Evolutionary conservation across 2,888 invertebrate genomes (phyloP), one percentile per base, ranked within the genome.

Genomic region (Amaurobius ferox): DNA sequence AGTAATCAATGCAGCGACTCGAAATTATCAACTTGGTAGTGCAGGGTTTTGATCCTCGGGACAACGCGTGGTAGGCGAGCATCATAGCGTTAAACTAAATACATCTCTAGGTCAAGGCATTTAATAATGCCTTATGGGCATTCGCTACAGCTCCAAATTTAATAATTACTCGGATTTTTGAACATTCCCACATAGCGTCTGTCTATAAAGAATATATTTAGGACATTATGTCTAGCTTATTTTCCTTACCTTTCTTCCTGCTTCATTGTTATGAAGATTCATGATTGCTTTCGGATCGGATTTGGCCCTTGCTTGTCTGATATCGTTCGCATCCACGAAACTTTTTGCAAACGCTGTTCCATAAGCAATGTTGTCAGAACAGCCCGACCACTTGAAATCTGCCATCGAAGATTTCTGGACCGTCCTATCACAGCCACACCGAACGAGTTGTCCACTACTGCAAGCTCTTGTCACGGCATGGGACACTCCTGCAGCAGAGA

Each of bases 261-360:
- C 91, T 88, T 91, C 90, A 89, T 91, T 92, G 89, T 92, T 92
- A 89, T 92, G 92, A 19, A 92, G 88, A 88, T 91, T 92, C 90
- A 91, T 91, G 23, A 91, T 90, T 73, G 90, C 90, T 55, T 89
- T 87, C 23, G 91, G 89, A 64, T 89, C 87, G n/a, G 88, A 88
- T 78, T 64, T 88, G 66, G 85, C 88, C 77, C 86, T 88, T 23
- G 87, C 89, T 48, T 88, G 80, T 26, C 89, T 83, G 28, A 89
- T 87, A 72, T 90, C 90, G 39, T 89, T 87, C 13, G 90, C 89
- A 83, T 91, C 90, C 2, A 91, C 90, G 74, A 91, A 91, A 62
- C 90, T 86, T 64, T 90, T 89, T 19, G 90, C 90, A 71, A 91
- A 90, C n/a, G 90, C 90, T 23, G 90, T 90, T 0, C 91, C 91